Conservation (phyloP, 2,113 vertebrate species). For the Apodemus sylvaticus region DNA sequence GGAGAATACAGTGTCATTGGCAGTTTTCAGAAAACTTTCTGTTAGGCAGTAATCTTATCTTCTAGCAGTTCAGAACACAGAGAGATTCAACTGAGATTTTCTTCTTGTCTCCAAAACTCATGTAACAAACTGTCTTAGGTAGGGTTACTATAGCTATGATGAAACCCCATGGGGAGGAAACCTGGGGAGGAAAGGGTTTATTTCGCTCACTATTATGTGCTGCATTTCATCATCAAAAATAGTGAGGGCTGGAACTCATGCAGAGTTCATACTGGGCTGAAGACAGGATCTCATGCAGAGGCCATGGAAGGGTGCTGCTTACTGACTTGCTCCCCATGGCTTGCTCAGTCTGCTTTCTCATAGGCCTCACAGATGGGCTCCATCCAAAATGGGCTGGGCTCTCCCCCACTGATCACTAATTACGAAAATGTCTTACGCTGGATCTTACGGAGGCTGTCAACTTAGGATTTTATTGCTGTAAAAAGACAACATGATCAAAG, state of each 20-base stretch:
- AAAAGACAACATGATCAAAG: no score
- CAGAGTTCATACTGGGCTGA: not conserved
- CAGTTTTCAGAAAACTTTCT: not conserved
- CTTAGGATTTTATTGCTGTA: no score
- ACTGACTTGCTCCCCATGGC: not conserved
- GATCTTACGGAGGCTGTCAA: not conserved
- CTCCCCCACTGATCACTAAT: not conserved
- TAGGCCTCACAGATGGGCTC: no score
- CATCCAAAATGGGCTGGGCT: not conserved
- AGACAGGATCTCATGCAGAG: not conserved
- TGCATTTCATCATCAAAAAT: not conserved
- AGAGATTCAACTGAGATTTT: not conserved
- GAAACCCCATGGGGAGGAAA: no score
- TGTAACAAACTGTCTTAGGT: not conserved
- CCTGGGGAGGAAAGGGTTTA: not conserved
- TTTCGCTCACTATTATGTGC: not conserved
- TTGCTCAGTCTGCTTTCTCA: not conserved
- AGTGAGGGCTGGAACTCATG: not conserved
- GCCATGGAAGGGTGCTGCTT: not conserved
- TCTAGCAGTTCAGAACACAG: not conserved
- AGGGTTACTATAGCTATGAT: not conserved
- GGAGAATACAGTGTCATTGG: not conserved
- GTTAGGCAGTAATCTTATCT: not conserved
- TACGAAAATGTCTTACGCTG: not conserved
- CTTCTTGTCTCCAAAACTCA: not conserved